phyloP scores from a whole-genome alignment of 2,797 vertebrate genomes.

The Microchirus variegatus region DNA sequence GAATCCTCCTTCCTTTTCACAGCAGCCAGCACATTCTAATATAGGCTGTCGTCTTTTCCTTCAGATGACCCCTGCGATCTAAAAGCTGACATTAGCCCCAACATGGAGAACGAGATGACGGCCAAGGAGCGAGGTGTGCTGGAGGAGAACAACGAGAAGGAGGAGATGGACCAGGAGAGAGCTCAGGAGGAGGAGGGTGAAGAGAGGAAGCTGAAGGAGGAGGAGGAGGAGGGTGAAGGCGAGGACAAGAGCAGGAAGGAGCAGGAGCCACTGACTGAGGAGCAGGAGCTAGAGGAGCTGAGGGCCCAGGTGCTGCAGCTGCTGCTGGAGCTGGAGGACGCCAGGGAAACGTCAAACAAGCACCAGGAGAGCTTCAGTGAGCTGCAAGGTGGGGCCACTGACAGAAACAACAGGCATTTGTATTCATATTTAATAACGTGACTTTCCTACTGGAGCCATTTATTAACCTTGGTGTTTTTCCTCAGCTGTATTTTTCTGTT shows the following conservation, averaged over 20 bases:
- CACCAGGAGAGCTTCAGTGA: conserved; percentile 88
- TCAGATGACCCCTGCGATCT: conserved; percentile 76
- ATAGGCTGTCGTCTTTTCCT: conserved; percentile 28
- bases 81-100: conserved; percentile 70
- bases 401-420: neutral
- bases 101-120: conserved; percentile 73
- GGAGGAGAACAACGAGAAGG: conserved; percentile 71
- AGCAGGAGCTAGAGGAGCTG: conserved; percentile 85
- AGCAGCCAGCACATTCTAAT: conserved; percentile 20
- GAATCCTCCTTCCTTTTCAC: conserved; percentile 10
- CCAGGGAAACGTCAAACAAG: conserved; percentile 83
- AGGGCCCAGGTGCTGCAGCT: conserved; percentile 84
- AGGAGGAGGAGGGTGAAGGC: conserved; percentile 56
- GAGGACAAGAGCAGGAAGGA: conserved; percentile 61
- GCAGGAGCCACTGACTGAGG: conserved; percentile 70
- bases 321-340: conserved; percentile 88
- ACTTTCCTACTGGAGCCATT: no score
- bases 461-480: no score
- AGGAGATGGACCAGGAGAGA: conserved; percentile 66
- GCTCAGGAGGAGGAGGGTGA: conserved; percentile 49
- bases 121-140: conserved; percentile 75
- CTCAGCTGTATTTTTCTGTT: no score
- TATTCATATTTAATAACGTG: conserved; percentile 3
- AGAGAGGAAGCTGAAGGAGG: conserved; percentile 64
- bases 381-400: conserved; percentile 83